These are phyloP conservation scores for Chydorus sphaericus DNA, from an alignment of 2,888 invertebrate genomes.

Conservation along the genomic window DNA sequence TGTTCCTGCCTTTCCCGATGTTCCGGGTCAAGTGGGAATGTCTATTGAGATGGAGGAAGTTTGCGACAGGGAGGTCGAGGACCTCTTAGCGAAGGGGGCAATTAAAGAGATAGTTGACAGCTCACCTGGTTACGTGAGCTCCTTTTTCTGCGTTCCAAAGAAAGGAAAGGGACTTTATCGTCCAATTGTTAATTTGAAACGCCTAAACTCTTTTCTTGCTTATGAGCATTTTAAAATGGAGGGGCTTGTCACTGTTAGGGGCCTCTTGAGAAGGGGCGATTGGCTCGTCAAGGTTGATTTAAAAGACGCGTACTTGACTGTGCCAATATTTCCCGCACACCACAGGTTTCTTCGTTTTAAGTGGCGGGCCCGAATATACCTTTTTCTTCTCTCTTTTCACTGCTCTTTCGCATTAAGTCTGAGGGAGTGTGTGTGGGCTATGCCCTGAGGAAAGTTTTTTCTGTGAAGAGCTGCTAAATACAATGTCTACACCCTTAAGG, in stretches of 20 bases:
- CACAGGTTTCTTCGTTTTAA: too few relatives aligned
- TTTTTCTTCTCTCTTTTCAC: too few relatives aligned
- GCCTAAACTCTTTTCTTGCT: background rate
- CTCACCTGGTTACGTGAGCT: background rate
- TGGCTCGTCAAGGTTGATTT: background rate
- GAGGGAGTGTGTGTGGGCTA: too few relatives aligned
- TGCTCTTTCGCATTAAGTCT: too few relatives aligned
- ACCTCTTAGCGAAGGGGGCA: background rate
- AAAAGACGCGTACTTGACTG: background rate
- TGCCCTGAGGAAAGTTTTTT: too few relatives aligned
- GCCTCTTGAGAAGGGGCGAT: background rate
- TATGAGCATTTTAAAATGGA: conserved; percentile 1
- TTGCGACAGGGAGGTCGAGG: background rate
- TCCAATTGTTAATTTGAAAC: background rate
- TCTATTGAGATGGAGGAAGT: background rate
- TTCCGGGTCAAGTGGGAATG: background rate
- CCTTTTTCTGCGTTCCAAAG: background rate
- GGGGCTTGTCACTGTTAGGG: background rate
- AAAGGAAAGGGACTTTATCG: background rate
- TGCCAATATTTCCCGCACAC: too few relatives aligned
- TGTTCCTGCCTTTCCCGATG: background rate
- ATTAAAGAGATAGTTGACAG: background rate
- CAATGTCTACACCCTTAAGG: background rate
- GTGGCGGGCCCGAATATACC: too few relatives aligned
- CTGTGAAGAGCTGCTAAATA: background rate